Base-by-base conservation (phyloP, 2,113 vertebrate genomes). In the Irena cyanogastra region DNA sequence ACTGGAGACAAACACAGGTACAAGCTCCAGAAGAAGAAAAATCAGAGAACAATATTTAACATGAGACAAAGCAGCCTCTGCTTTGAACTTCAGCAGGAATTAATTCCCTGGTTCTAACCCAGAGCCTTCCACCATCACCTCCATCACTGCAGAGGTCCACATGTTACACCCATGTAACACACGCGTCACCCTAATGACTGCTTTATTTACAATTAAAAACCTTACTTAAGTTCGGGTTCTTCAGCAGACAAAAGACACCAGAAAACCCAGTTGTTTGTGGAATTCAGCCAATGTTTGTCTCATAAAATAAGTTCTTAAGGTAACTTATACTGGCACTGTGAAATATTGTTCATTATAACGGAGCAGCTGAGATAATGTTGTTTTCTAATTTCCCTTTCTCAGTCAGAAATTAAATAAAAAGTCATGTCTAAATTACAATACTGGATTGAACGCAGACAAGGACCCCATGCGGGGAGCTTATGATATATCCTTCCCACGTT, bases 371-470 rank as follows among this genome's bases (percentile, higher is more conserved):
- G 98, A 98, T 98, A 98, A 98, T 98, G 97, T 97, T 97, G 97
- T 97, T 98, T 98, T 97, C 98, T 98, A 98, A 98, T 98, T 98
- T 98, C 98, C 97, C 97, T 98, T 97, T 98, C 98, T 98, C 98
- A 98, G 98, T 98, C 97, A 98, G 98, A 98, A 98, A 98, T 98
- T 98, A 98, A 98, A 98, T 98, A 98, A 98, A 98, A 98, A 98
- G 97, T 98, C 98, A 97, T 98, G 98, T 98, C 98, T 98, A 98
- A 98, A 98, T 98, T 98, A 98, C 98, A 98, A 98, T 95, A 96
- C 97, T 98, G 98, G 98, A 98, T 98, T 97, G 97, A 97, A 97
- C 95, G 97, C 97, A 98, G 98, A 97, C 72, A 93, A 97, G 96
- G 97, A 98, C 98, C 98, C 97, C 98, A 98, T 98, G 97, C 94